Conservation (phyloP, 2,888 invertebrate species). For the Sisyra nigra region DNA sequence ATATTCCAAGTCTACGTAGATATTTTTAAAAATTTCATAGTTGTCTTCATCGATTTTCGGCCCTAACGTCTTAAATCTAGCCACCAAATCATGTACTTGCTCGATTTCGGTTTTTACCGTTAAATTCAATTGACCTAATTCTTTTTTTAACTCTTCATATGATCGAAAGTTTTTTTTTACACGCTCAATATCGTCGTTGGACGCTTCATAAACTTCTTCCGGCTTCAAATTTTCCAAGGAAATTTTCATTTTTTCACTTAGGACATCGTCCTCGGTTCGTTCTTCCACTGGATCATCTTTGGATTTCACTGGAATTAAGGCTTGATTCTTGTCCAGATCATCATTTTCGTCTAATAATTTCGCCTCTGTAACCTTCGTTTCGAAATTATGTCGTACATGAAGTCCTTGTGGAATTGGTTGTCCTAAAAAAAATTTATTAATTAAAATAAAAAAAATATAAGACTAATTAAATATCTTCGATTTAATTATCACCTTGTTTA, state of each 20-base stretch:
- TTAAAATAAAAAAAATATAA: conserved; percentile 7
- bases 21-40: conserved; percentile 26
- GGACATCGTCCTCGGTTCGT: conserved; percentile 17
- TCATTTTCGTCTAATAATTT: conserved; percentile 42
- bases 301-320: conserved; percentile 14
- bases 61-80: conserved; percentile 30
- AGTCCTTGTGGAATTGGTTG: conserved; percentile 56
- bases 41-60: conserved; percentile 21
- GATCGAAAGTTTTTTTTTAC: conserved; percentile 33
- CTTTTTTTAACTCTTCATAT: conserved; percentile 47
- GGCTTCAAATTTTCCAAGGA: conserved; percentile 26
- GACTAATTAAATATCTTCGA: neutral
- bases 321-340: conserved; percentile 10
- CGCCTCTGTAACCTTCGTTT: conserved; percentile 58
- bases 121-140: conserved; percentile 41
- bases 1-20: conserved; percentile 50
- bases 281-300: conserved; percentile 13
- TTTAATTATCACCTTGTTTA: no score
- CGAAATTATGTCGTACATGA: conserved; percentile 58
- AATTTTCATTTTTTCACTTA: conserved; percentile 21
- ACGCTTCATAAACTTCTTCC: conserved; percentile 18
- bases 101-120: conserved; percentile 51
- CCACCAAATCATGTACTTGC: conserved; percentile 37
- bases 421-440: conserved; percentile 28
- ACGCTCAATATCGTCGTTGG: conserved; percentile 22